Evolutionary conservation across 2,888 invertebrate genomes (phyloP).

Genomic region (Tinea semifulvella): DNA sequence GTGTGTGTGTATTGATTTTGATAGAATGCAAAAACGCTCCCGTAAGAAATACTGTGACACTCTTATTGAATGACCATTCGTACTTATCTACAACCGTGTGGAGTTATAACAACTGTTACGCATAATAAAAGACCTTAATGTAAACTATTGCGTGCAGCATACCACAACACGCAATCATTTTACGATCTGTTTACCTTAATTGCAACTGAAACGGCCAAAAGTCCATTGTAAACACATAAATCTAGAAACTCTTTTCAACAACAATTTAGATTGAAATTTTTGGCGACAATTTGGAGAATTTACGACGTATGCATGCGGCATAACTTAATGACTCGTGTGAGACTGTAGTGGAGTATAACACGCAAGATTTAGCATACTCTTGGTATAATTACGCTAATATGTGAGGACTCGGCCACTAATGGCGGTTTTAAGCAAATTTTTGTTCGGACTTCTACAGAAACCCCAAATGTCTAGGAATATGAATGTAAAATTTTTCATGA

Average conservation of each 20-base stretch:
- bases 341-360: slow-evolving; percentile 18
- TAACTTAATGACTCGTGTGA: slow-evolving; percentile 7
- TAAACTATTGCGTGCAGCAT: neutral
- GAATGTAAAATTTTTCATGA: neutral
- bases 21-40: too few relatives aligned
- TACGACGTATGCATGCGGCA: slow-evolving; percentile 11
- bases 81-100: neutral
- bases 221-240: slow-evolving; percentile 18
- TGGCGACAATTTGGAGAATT: slow-evolving; percentile 11
- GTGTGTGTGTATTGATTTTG: too few relatives aligned
- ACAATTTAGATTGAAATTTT: slow-evolving; percentile 10
- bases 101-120: neutral
- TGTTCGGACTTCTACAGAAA: slow-evolving; percentile 6
- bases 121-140: slow-evolving; percentile 1
- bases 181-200: slow-evolving; percentile 22
- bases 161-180: slow-evolving; percentile 13
- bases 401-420: slow-evolving; percentile 10
- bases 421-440: slow-evolving; percentile 13
- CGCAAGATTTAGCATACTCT: slow-evolving; percentile 27
- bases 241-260: slow-evolving; percentile 7
- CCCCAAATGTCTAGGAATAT: neutral
- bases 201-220: slow-evolving; percentile 20
- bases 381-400: slow-evolving; percentile 12
- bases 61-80: neutral
- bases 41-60: too few relatives aligned